phyloP scores from a whole-genome alignment of 1,140 invertebrate species.

The Drosophila arizonae region DNA sequence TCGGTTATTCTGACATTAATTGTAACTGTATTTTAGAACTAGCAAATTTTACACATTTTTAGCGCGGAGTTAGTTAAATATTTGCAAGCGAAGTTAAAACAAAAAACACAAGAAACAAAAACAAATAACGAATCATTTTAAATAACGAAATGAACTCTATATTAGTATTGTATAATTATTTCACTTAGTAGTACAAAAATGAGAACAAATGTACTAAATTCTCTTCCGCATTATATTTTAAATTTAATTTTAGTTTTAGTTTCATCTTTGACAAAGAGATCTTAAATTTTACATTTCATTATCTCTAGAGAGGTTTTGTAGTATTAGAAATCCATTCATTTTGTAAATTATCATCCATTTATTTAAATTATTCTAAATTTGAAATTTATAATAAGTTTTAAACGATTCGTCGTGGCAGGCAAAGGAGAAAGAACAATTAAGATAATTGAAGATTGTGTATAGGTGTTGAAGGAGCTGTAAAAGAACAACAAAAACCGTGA shows the following conservation, averaged over 20 bases:
- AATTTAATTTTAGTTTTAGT: conserved; percentile 3
- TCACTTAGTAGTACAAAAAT: conserved; percentile 38
- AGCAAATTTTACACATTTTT: conserved; percentile 76
- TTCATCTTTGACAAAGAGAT: too few relatives aligned
- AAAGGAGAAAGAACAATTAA: conserved; percentile 38
- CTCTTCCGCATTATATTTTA: conserved; percentile 37
- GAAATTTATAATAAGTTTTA: conserved; percentile 10
- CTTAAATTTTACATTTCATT: conserved; percentile 24
- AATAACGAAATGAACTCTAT: conserved; percentile 28
- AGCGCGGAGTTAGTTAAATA: conserved; percentile 76
- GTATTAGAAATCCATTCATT: conserved; percentile 58
- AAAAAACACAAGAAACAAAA: conserved; percentile 4
- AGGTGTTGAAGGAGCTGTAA: conserved; percentile 57
- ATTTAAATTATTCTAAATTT: conserved; percentile 58
- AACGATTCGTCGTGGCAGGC: conserved; percentile 19
- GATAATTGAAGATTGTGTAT: conserved; percentile 56
- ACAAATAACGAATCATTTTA: conserved; percentile 24
- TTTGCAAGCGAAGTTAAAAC: conserved; percentile 43
- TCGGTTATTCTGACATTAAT: conserved; percentile 60
- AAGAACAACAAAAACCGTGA: conserved; percentile 69
- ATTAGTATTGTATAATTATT: conserved; percentile 33
- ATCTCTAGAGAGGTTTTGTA: conserved; percentile 14
- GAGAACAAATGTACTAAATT: conserved; percentile 36
- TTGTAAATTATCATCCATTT: conserved; percentile 73
- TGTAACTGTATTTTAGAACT: conserved; percentile 61